phyloP scores from a whole-genome alignment of 2,113 vertebrate species.

The Oxygymnocypris stewartii region DNA sequence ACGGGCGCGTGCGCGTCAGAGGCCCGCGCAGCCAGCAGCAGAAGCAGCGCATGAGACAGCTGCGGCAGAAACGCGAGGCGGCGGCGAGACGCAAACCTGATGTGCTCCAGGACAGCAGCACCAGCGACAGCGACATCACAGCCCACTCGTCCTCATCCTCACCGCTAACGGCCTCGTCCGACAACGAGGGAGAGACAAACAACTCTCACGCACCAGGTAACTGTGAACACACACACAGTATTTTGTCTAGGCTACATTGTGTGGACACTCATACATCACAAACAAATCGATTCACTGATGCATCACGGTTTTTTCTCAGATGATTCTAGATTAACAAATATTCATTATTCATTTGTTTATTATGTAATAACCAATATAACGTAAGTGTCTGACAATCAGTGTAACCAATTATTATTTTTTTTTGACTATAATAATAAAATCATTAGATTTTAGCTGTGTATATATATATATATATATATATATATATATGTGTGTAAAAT shows the following conservation, averaged over 20 bases:
- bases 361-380: background rate
- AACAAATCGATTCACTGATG: conserved; percentile 12
- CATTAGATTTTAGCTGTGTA: background rate
- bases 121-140: conserved; percentile 96
- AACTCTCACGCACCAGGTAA: conserved; percentile 93
- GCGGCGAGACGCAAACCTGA: conserved; percentile 95
- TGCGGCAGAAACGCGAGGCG: conserved; percentile 93
- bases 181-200: conserved; percentile 91
- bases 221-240: background rate
- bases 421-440: background rate
- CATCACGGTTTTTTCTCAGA: background rate
- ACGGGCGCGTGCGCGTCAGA: conserved; percentile 85
- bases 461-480: no score
- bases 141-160: conserved; percentile 93
- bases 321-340: background rate
- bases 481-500: no score
- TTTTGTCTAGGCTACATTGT: background rate
- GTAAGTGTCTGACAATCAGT: background rate
- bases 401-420: background rate
- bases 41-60: conserved; percentile 91
- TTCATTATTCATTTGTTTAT: background rate
- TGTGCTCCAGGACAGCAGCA: conserved; percentile 98
- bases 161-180: conserved; percentile 87
- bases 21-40: conserved; percentile 95
- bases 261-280: background rate